A percentile compares a stretch with the other conserved stretches of the same genome.
These are phyloP conservation scores for Pyralis farinalis DNA, from an alignment of 2,888 invertebrate species.

Conservation along the genomic window DNA sequence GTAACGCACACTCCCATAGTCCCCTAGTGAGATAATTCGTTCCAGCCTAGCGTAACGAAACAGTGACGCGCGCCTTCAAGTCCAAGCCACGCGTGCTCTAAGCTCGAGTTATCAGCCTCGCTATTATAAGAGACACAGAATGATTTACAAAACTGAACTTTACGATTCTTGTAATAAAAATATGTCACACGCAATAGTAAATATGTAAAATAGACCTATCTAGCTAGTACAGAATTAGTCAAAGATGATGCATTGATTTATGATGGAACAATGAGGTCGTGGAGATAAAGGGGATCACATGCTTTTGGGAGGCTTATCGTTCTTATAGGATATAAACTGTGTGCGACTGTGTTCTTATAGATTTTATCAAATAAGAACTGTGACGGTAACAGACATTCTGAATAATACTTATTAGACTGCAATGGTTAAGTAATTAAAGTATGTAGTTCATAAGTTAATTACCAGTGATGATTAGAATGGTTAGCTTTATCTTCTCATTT, in stretches of 20 bases:
- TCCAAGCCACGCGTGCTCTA: conserved; percentile 58
- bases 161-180: conserved; percentile 14
- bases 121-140: conserved; percentile 12
- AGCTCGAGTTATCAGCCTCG: conserved; percentile 41
- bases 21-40: conserved; percentile 68
- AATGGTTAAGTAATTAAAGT: too few relatives aligned
- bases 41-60: conserved; percentile 72
- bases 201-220: conserved; percentile 27
- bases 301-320: conserved; percentile 1
- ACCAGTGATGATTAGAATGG: too few relatives aligned
- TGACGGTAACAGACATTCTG: neutral
- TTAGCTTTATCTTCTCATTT: too few relatives aligned
- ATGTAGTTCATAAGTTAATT: too few relatives aligned
- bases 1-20: conserved; percentile 33
- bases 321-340: conserved; percentile 1
- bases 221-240: conserved; percentile 43
- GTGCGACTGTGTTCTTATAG: neutral
- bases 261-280: conserved; percentile 36
- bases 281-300: conserved; percentile 16
- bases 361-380: neutral
- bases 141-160: conserved; percentile 16
- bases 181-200: conserved; percentile 1
- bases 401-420: too few relatives aligned
- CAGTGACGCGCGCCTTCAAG: conserved; percentile 57
- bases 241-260: conserved; percentile 49